Percentiles rank a stretch among this genome's conserved stretches.
Conservation (phyloP, 2,113 vertebrate species). For the Hippocampus abdominalis region DNA sequence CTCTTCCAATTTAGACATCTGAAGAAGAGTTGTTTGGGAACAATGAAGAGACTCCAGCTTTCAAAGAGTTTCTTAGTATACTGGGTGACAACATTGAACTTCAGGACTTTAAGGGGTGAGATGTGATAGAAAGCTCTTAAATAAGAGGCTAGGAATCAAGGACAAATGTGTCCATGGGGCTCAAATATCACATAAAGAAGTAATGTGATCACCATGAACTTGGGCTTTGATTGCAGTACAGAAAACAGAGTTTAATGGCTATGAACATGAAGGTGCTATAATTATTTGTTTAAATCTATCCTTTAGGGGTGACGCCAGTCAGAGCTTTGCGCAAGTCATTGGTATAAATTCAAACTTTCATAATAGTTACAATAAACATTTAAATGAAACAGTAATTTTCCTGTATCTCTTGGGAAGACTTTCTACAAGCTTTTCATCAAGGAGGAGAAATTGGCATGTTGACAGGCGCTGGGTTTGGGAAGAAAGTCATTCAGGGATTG, state of each 20-base stretch:
- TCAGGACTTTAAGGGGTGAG: slow-evolving; percentile 93
- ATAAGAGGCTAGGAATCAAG: background rate
- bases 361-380: background rate
- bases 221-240: background rate
- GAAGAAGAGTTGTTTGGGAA: slow-evolving; percentile 92
- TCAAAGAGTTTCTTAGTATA: slow-evolving; percentile 83
- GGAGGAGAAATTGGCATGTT: background rate
- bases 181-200: background rate
- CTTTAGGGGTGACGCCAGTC: background rate
- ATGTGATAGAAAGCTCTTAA: background rate
- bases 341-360: slow-evolving; percentile 9
- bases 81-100: slow-evolving; percentile 87
- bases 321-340: slow-evolving; percentile 20
- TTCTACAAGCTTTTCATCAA: background rate
- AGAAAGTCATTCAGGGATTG: background rate
- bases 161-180: background rate
- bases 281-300: slow-evolving; percentile 26
- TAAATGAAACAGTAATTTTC: no score
- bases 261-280: slow-evolving; percentile 35
- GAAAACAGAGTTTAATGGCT: slow-evolving; percentile 23
- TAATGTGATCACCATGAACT: background rate
- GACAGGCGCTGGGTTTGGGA: background rate
- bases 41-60: slow-evolving; percentile 86
- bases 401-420: background rate
- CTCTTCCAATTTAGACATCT: slow-evolving; percentile 74